Conservation (phyloP, 2,113 vertebrate genomes). For the Lamprologus ornatipinnis region DNA sequence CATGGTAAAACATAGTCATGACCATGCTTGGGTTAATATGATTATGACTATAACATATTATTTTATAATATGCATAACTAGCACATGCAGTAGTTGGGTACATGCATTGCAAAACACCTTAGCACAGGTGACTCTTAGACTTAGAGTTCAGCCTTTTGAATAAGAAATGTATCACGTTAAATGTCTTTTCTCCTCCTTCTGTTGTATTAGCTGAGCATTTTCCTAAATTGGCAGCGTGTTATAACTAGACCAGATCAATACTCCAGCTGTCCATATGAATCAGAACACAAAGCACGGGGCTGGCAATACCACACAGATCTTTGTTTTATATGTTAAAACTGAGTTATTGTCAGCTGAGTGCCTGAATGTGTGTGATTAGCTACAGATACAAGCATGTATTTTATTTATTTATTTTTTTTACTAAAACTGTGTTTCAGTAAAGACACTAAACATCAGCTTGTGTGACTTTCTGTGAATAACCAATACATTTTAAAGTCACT, state of each 20-base stretch:
- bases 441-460: background rate
- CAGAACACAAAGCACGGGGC: background rate
- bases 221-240: background rate
- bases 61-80: background rate
- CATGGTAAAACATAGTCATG: background rate
- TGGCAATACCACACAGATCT: background rate
- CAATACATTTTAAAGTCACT: background rate
- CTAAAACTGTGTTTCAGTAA: background rate
- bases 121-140: background rate
- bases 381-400: background rate
- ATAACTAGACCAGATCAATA: background rate
- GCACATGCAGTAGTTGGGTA: background rate
- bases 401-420: rapidly evolving
- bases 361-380: background rate
- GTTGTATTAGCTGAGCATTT: background rate
- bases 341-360: background rate
- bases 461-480: background rate
- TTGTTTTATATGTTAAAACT: background rate
- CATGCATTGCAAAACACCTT: background rate
- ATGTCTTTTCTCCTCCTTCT: background rate
- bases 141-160: background rate
- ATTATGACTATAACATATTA: background rate
- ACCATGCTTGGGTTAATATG: background rate
- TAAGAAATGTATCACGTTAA: background rate
- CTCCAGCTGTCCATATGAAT: background rate